These are phyloP conservation scores for Chironomus striatipennis DNA, from an alignment of 1,140 invertebrate genomes.

Conservation along the genomic window DNA sequence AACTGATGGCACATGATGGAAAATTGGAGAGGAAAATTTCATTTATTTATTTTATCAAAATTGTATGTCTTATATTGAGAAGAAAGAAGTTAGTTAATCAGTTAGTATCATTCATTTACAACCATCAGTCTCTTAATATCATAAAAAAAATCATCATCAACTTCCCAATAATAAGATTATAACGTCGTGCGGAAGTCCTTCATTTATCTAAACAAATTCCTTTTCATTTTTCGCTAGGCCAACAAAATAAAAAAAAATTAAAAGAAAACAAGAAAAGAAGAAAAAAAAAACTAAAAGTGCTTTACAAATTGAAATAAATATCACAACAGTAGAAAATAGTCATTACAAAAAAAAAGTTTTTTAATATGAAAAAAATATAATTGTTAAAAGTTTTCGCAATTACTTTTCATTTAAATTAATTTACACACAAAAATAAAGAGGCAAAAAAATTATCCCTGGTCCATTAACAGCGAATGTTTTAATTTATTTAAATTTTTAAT, in stretches of 20 bases:
- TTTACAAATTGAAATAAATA: conserved; percentile 5
- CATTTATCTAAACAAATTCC: not conserved
- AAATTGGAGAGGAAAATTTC: too few species aligned
- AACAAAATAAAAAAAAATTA: not conserved
- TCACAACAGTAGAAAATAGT: conserved; percentile 8
- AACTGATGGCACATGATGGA: not conserved
- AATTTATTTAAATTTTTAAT: not conserved
- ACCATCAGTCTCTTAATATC: not conserved
- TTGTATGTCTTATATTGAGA: too few species aligned
- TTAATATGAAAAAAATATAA: not conserved
- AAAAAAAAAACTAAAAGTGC: not conserved
- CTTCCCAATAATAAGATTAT: too few species aligned
- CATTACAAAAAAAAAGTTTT: not conserved
- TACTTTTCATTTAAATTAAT: too few species aligned
- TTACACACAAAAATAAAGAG: not conserved
- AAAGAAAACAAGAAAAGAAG: too few species aligned
- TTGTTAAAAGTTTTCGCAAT: too few species aligned
- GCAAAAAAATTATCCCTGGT: conserved; percentile 7
- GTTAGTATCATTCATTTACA: not conserved
- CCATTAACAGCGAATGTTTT: not conserved
- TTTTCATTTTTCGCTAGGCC: not conserved
- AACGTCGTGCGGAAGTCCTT: not conserved
- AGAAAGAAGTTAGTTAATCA: too few species aligned
- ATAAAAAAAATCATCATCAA: not conserved
- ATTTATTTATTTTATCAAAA: too few species aligned